A percentile compares a stretch with the other conserved stretches of the same genome.
phyloP scores from a whole-genome alignment of 2,113 vertebrate species.

The Cariama cristata region DNA sequence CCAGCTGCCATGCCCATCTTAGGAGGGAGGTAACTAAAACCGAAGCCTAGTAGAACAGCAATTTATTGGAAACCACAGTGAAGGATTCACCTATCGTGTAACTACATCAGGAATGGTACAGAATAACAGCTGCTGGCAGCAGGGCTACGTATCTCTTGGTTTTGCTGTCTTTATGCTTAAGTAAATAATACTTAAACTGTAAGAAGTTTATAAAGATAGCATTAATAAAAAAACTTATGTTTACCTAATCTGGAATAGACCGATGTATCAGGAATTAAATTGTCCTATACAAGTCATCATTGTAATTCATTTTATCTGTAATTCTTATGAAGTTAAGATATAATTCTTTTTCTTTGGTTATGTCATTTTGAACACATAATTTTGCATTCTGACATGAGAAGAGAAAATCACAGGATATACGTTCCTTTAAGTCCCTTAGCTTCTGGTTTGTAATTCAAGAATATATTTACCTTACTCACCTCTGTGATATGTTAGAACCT shows the following conservation, averaged over 20 bases:
- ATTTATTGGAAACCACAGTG: not conserved
- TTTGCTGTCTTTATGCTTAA: not conserved
- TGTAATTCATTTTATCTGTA: not conserved
- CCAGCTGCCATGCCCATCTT: not conserved
- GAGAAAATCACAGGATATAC: not conserved
- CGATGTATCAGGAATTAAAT: not conserved
- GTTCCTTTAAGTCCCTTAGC: not conserved
- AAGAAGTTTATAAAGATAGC: not conserved
- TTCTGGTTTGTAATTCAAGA: not conserved
- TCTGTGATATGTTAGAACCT: not conserved
- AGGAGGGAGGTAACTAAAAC: not conserved
- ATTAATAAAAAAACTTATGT: not conserved
- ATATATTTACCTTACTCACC: not conserved
- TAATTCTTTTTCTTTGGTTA: not conserved
- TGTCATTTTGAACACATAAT: not conserved
- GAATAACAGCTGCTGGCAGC: not conserved
- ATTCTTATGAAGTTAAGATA: not conserved
- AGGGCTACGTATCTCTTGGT: not conserved
- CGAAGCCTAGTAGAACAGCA: not conserved
- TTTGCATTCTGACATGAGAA: not conserved
- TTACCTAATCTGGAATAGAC: not conserved
- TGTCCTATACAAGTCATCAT: not conserved
- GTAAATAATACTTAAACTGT: not conserved
- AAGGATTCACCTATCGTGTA: not conserved
- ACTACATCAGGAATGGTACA: not conserved